phyloP scores from a whole-genome alignment of 2,888 invertebrate species.

The Trissolcus brochymenae region DNA sequence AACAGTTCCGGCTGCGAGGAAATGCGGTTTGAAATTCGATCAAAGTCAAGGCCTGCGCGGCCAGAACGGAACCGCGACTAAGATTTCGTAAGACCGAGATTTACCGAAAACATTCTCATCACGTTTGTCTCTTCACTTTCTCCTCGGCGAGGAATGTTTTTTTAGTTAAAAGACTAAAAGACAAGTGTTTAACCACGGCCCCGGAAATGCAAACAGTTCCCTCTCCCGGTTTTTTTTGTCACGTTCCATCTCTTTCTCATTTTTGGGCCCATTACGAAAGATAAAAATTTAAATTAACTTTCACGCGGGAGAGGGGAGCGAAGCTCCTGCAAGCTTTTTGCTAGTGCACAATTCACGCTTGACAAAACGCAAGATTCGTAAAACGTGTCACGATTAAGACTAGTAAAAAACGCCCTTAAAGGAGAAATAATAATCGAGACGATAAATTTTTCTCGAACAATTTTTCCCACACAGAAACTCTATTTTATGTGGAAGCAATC shows the following conservation, averaged over 20 bases:
- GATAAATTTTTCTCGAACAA: constrained; percentile 53
- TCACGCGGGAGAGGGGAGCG: constrained; percentile 5
- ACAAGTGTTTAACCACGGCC: constrained; percentile 39
- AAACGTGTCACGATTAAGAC: constrained; percentile 17
- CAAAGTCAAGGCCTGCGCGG: constrained; percentile 31
- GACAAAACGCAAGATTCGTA: constrained; percentile 8
- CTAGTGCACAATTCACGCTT: constrained; percentile 7
- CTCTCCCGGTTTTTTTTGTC: not conserved
- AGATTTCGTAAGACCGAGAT: constrained; percentile 18
- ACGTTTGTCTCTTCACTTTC: constrained; percentile 43
- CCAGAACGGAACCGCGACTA: constrained; percentile 1
- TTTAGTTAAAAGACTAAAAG: not conserved
- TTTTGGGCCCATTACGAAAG: constrained; percentile 19
- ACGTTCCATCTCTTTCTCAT: not conserved
- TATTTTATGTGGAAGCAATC: constrained; percentile 59
- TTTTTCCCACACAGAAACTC: constrained; percentile 55
- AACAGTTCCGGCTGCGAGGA: constrained; percentile 13
- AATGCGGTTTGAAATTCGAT: constrained; percentile 30
- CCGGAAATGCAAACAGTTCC: constrained; percentile 41
- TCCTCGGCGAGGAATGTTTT: constrained; percentile 37
- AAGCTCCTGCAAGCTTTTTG: not conserved
- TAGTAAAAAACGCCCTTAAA: constrained; percentile 47
- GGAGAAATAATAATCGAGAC: constrained; percentile 45
- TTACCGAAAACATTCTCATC: constrained; percentile 20
- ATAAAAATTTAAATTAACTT: constrained; percentile 28